Evolutionary conservation across 2,113 vertebrate genomes (phyloP).

Genomic region (Rhodinocichla rosea): DNA sequence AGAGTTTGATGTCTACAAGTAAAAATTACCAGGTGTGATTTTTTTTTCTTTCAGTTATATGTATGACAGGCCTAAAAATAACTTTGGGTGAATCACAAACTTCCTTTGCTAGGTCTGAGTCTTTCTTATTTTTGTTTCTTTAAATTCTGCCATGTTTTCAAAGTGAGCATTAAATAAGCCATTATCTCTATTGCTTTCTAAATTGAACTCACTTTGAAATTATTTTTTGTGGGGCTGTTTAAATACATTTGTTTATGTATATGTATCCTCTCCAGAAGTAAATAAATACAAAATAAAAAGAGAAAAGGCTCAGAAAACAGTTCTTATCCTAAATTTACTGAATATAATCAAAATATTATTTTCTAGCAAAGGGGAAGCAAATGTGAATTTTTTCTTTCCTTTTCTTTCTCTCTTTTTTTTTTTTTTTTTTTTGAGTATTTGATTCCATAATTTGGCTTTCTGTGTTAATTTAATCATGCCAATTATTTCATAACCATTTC

Average conservation of each 20-base stretch:
- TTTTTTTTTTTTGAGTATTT: not conserved
- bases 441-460: not conserved
- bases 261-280: not conserved
- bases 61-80: not conserved
- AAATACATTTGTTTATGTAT: not conserved
- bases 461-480: not conserved
- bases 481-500: not conserved
- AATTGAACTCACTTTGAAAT: not conserved
- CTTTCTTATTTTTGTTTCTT: not conserved
- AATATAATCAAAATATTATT: not conserved
- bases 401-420: too few relatives aligned
- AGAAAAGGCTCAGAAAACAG: not conserved
- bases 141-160: not conserved
- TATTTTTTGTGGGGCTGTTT: not conserved
- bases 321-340: not conserved
- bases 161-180: not conserved
- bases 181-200: not conserved
- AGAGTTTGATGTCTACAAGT: not conserved
- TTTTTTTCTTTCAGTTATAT: not conserved
- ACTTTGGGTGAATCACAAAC: not conserved
- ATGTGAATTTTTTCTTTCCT: accelerated
- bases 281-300: not conserved
- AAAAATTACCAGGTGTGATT: not conserved
- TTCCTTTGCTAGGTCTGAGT: not conserved
- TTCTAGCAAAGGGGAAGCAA: not conserved